Evolutionary conservation across 2,888 invertebrate species (phyloP), one percentile per base, ranked within the genome.

Genomic region (Nomada fabriciana): DNA sequence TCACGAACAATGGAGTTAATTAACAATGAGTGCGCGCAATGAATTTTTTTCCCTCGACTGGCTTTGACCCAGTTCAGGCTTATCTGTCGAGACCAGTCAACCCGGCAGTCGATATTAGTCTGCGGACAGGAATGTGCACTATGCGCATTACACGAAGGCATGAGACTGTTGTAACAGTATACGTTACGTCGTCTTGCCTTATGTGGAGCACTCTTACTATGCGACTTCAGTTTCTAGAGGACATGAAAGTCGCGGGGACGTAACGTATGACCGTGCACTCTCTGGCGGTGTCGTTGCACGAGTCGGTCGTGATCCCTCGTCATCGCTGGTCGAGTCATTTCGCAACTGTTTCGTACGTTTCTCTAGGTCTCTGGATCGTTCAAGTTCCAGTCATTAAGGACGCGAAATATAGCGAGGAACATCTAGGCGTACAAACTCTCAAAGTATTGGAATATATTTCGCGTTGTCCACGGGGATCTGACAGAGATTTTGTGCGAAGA

Each of bases 141-240:
- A 84, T 84, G 79, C 79, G 79, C 76, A 68, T 84, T 79, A 73
- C 79, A 78, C 76, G 63, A 29, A 59, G 74, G 65, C 82, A 82
- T 53, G 65, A 84, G 82, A 82, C 82, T 80, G 80, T 67, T 75
- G 67, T 79, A 80, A 86, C 73, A 78, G 79, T 84, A 82, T 86
- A 84, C 76, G 70, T 82, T 77, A 80, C 76, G 81, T 78, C 65
- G 83, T 82, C 78, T 79, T 69, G 72, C 84, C 83, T 83, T 83
- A 84, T 83, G 80, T 83, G 80, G 84, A 84, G 73, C 80, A 81
- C 84, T 85, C 78, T 86, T 84, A 82, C 82, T 86, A 71, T 59
- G 81, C 53, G 77, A 70, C 73, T 86, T 81, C 70, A 74, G 67
- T 86, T 86, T 78, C 83, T 76, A 60, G 67, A 67, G 63, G 61